Evolutionary conservation across 2,888 invertebrate species (phyloP), one percentile per base, ranked within the genome.

Genomic region (Atherix ibis): DNA sequence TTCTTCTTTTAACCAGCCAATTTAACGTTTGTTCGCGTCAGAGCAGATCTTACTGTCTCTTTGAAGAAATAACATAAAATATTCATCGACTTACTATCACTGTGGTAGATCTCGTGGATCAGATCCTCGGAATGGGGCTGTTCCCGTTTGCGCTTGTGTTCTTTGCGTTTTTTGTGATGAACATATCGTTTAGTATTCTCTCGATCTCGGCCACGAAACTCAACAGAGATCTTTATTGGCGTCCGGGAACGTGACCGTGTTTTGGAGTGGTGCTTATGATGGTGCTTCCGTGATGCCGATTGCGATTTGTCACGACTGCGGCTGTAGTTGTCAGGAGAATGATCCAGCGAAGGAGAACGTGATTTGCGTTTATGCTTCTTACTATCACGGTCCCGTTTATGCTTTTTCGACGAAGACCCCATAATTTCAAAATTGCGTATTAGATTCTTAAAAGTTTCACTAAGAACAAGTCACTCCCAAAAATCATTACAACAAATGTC

Each of bases 1-100:
- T n/a, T n/a, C n/a, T n/a, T n/a, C n/a, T n/a, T n/a, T n/a, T n/a
- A n/a, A n/a, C n/a, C n/a, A n/a, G n/a, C n/a, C n/a, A n/a, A n/a
- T n/a, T n/a, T n/a, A n/a, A n/a, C n/a, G n/a, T n/a, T n/a, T n/a
- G n/a, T n/a, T n/a, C n/a, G n/a, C n/a, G n/a, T n/a, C n/a, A n/a
- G n/a, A n/a, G n/a, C n/a, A n/a, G n/a, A n/a, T n/a, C n/a, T n/a
- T n/a, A n/a, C n/a, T n/a, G n/a, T n/a, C n/a, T n/a, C n/a, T n/a
- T n/a, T n/a, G n/a, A n/a, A n/a, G n/a, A n/a, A n/a, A n/a, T n/a
- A n/a, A n/a, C n/a, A n/a, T n/a, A n/a, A n/a, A n/a, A n/a, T n/a
- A n/a, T n/a, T n/a, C n/a, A n/a, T 15, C 9, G 36, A 61, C 58
- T 58, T 54, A 61, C 61, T 62, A 22, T 62, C 61, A n/a, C 58